phyloP scores from a whole-genome alignment of 2,113 vertebrate genomes.

The Zapus hudsonius region DNA sequence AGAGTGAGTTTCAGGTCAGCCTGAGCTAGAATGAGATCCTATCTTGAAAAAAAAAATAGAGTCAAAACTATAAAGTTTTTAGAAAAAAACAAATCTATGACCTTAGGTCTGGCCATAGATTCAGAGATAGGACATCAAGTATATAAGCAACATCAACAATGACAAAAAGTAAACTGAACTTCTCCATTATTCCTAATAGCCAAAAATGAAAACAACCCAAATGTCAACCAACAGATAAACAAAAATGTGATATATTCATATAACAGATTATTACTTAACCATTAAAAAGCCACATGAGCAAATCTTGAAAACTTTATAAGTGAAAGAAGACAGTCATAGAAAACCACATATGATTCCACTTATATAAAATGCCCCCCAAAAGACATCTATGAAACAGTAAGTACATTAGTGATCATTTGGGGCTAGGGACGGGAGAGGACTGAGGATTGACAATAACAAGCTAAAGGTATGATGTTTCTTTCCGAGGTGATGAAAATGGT shows the following conservation, averaged over 20 bases:
- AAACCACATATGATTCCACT: background rate
- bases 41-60: too few species aligned
- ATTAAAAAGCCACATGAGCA: background rate
- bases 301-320: background rate
- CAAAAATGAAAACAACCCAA: background rate
- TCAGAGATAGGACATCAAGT: background rate
- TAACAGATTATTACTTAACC: background rate
- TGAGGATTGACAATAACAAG: background rate
- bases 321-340: slow-evolving; percentile 23
- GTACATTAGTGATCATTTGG: background rate
- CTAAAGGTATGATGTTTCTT: slow-evolving; percentile 4
- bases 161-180: too few species aligned
- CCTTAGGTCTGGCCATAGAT: background rate
- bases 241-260: background rate
- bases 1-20: too few species aligned
- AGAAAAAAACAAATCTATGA: background rate
- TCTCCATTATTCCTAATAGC: too few species aligned
- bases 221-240: background rate
- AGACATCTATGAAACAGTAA: background rate
- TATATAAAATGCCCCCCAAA: background rate
- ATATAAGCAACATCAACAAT: background rate
- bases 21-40: too few species aligned
- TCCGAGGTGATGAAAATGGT: background rate
- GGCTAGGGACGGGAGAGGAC: fast-evolving
- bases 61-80: background rate